Base-by-base conservation (phyloP, 1,140 invertebrate genomes). In the Calephelis nemesis region DNA sequence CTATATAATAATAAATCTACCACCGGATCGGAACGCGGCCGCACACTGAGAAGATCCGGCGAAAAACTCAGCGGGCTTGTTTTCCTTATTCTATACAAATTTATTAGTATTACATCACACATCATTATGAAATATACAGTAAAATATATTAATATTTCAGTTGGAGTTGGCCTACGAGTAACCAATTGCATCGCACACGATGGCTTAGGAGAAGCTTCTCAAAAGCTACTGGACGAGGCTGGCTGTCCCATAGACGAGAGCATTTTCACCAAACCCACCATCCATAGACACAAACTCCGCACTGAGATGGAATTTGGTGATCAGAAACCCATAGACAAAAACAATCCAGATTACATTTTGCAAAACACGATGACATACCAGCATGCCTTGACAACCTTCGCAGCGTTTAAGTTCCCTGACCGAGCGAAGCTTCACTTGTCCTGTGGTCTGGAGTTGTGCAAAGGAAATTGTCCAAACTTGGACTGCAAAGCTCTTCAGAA, bases 371-470 rank as follows among this genome's bases (percentile, higher is more conserved):
- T 94, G 93, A 90, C 90, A 5, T 93, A 93, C 67, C 93, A 94
- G 78, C 93, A 94, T 68, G 93, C 93, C 47, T 87, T 92, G 12
- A 93, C 95, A 0, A 94, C 93, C 45, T 96, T 97, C 89, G 93
- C 94, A 10, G 96, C 95, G 7, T 97, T 97, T 76, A 96, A 96
- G 78, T 96, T 97, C 89, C 95, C 96, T 12, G 95, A 96, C 76
- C 90, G 95, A 71, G 95, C 95, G 64, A 93, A 94, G 65, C 84
- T 96, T 10, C 96, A 96, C 85, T 90, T 97, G 11, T 93, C 93
- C 62, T 94, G 95, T 93, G 90, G 93, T 68, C 82, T 95, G 75
- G 93, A 95, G 73, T 77, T 95, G 1, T 97, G 96, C 78, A 94
- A 94, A 82, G 94, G 93, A 12, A 85, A 90, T 62, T 97, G 96